phyloP scores from a whole-genome alignment of 2,797 vertebrate genomes.

The Peromyscus aztecus region DNA sequence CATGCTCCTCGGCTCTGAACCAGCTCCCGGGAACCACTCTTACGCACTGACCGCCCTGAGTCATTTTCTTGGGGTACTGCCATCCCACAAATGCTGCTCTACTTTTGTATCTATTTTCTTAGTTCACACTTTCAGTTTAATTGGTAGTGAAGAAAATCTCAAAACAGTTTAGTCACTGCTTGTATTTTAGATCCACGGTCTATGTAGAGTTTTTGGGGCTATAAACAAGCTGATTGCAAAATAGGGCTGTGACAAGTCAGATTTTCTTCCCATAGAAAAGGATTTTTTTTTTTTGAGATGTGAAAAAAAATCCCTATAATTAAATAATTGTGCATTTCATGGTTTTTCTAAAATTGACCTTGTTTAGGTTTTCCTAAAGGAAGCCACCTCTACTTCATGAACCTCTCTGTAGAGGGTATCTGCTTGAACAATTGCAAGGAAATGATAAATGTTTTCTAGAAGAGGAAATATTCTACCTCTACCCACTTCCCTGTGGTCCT shows the following conservation, averaged over 20 bases:
- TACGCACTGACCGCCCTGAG: background rate
- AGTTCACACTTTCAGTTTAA: conserved; percentile 47
- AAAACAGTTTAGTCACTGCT: conserved; percentile 19
- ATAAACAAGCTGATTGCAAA: background rate
- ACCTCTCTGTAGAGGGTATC: conserved; percentile 11
- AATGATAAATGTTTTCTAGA: background rate
- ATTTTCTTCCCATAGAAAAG: conserved; percentile 17
- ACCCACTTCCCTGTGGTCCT: background rate
- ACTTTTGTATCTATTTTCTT: conserved; percentile 13
- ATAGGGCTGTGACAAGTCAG: background rate
- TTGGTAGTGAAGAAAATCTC: background rate
- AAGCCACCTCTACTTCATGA: background rate
- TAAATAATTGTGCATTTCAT: conserved; percentile 16
- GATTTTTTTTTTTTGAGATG: background rate
- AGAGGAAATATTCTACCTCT: background rate
- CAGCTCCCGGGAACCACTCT: background rate
- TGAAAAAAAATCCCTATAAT: background rate
- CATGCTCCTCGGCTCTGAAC: background rate
- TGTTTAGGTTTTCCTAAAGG: conserved; percentile 5
- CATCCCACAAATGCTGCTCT: background rate
- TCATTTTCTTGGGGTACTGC: background rate
- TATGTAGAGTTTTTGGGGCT: background rate
- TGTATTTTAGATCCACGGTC: conserved; percentile 4
- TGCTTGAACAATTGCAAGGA: background rate
- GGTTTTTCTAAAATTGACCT: background rate